Conservation (phyloP, 2,888 invertebrate genomes). For the Limenitis camilla region DNA sequence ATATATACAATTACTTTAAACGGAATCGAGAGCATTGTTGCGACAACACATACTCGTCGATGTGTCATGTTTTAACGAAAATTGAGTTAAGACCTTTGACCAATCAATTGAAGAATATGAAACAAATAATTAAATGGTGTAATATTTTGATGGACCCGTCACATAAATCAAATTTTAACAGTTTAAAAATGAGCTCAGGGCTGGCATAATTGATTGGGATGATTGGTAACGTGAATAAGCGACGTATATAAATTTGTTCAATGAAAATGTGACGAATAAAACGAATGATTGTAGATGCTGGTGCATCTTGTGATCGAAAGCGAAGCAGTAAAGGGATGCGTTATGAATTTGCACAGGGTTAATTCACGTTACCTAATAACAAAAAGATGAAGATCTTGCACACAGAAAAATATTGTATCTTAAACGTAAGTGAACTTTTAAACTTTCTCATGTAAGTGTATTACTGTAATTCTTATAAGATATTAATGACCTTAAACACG, state of each 20-base stretch:
- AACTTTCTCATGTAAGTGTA: too few species aligned
- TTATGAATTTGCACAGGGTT: not conserved
- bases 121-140: conserved; percentile 16
- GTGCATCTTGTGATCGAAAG: too few species aligned
- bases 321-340: not conserved
- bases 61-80: conserved; percentile 10
- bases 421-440: too few species aligned
- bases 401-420: too few species aligned
- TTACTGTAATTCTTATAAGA: too few species aligned
- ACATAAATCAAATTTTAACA: conserved; percentile 29
- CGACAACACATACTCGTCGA: not conserved
- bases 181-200: conserved; percentile 27
- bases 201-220: conserved; percentile 32
- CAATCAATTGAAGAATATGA: conserved; percentile 16
- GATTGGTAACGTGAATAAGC: conserved; percentile 31
- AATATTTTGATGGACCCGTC: conserved; percentile 17
- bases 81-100: conserved; percentile 18
- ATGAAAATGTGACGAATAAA: conserved; percentile 29
- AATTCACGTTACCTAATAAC: too few species aligned
- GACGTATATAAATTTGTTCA: conserved; percentile 35
- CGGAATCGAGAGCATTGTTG: not conserved
- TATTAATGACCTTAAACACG: too few species aligned
- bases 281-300: not conserved
- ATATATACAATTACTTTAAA: not conserved
- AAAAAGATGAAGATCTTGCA: too few species aligned